Evolutionary conservation across 2,797 vertebrate genomes (phyloP).

Genomic region (Bradypodion pumilum): DNA sequence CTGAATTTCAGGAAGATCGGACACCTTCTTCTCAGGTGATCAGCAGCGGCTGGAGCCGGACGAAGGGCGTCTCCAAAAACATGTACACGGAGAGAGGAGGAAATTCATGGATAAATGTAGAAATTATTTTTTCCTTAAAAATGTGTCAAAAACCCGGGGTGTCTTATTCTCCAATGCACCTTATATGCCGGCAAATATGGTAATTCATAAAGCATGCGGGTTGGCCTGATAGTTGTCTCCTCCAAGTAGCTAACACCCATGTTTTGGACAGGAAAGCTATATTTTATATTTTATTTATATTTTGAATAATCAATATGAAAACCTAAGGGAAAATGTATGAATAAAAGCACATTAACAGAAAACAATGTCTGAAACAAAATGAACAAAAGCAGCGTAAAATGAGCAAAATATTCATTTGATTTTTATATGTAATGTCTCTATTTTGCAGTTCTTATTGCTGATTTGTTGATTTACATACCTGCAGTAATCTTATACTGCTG

Average conservation of each 20-base stretch:
- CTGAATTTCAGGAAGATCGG: too few species aligned
- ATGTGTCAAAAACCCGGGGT: too few species aligned
- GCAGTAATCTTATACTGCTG: slow-evolving; percentile 91
- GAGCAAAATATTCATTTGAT: background rate
- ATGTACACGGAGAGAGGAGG: too few species aligned
- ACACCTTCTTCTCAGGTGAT: too few species aligned
- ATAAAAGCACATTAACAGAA: background rate
- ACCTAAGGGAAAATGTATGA: background rate
- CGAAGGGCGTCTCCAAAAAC: too few species aligned
- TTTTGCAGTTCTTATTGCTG: slow-evolving; percentile 88
- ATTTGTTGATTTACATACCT: slow-evolving; percentile 91
- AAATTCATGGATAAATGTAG: too few species aligned
- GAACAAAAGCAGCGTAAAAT: background rate
- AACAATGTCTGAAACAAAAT: background rate
- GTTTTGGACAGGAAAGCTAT: background rate
- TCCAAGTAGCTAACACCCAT: background rate
- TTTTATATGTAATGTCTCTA: slow-evolving; percentile 41
- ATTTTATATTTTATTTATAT: background rate
- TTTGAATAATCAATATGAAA: background rate
- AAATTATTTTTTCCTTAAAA: too few species aligned
- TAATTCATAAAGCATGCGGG: background rate
- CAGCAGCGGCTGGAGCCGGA: too few species aligned
- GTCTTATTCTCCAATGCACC: too few species aligned
- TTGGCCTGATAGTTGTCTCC: too few species aligned
- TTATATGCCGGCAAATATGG: too few species aligned